These are phyloP conservation scores for Sebastes iracundus DNA, from an alignment of 2,797 vertebrate species.

Conservation along the genomic window DNA sequence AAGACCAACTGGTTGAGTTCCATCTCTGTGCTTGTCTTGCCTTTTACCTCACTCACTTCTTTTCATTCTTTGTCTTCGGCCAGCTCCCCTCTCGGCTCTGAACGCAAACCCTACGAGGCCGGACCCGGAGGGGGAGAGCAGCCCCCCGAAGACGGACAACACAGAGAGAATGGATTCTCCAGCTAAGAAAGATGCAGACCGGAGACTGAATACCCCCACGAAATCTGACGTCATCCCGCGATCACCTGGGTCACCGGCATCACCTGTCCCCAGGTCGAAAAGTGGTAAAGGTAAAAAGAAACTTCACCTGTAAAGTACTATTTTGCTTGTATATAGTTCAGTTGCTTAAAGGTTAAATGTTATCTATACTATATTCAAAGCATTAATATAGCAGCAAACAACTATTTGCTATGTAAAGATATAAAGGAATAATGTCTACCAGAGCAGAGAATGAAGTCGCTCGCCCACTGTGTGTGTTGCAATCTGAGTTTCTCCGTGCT, in stretches of 20 bases:
- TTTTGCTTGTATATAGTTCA: not conserved
- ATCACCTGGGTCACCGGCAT: conserved; percentile 67
- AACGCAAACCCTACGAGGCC: conserved; percentile 56
- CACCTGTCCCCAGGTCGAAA: conserved; percentile 67
- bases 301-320: not conserved
- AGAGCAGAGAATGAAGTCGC: too few relatives aligned
- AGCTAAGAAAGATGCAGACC: conserved; percentile 56
- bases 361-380: not conserved
- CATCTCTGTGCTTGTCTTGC: conserved; percentile 16
- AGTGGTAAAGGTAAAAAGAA: conserved; percentile 65
- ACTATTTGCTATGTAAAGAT: too few relatives aligned
- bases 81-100: conserved; percentile 60
- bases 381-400: too few relatives aligned
- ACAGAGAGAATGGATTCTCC: conserved; percentile 62
- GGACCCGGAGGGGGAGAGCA: conserved; percentile 73
- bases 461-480: too few relatives aligned
- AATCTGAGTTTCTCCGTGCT: too few relatives aligned
- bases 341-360: not conserved
- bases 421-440: too few relatives aligned
- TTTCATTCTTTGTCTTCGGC: conserved; percentile 31
- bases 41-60: conserved; percentile 28
- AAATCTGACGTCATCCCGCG: conserved; percentile 66
- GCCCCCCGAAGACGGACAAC: conserved; percentile 53
- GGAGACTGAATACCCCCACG: conserved; percentile 46
- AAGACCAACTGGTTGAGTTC: conserved; percentile 65